Conservation (phyloP, 2,888 invertebrate genomes). For the Synergus laeviventris region DNA sequence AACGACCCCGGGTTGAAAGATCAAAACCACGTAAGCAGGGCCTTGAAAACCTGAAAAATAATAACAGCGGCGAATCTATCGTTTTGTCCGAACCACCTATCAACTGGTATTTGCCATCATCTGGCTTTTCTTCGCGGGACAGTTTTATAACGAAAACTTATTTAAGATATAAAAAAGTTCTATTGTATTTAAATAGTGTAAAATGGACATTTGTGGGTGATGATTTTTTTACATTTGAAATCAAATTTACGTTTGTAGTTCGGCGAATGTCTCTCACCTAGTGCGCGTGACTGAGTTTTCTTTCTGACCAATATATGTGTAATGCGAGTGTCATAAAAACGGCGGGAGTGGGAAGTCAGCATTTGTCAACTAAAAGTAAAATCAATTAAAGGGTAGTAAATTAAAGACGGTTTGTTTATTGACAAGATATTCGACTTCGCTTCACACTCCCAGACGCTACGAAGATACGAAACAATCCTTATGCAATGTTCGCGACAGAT, state of each 20-base stretch:
- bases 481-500: slow-evolving; percentile 68
- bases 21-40: slow-evolving; percentile 27
- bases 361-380: not conserved
- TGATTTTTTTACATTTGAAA: slow-evolving; percentile 73
- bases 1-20: slow-evolving; percentile 19
- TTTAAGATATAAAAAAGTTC: slow-evolving; percentile 75
- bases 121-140: slow-evolving; percentile 73
- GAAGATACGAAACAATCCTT: slow-evolving; percentile 53
- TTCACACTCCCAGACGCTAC: slow-evolving; percentile 57
- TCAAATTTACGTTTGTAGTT: slow-evolving; percentile 75
- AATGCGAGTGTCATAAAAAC: slow-evolving; percentile 61
- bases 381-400: not conserved
- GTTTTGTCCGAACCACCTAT: slow-evolving; percentile 68
- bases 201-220: slow-evolving; percentile 75
- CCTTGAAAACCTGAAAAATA: not conserved
- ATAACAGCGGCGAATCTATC: slow-evolving; percentile 61
- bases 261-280: slow-evolving; percentile 75
- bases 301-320: slow-evolving; percentile 59
- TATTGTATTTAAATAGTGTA: slow-evolving; percentile 77
- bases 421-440: slow-evolving; percentile 25
- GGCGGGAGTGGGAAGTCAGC: slow-evolving; percentile 54
- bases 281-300: slow-evolving; percentile 74
- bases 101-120: slow-evolving; percentile 72
- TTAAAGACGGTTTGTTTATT: not conserved
- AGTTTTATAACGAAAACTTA: slow-evolving; percentile 74